These are phyloP conservation scores for Drosophila takahashii DNA, from an alignment of 1,140 invertebrate genomes.

Conservation along the genomic window DNA sequence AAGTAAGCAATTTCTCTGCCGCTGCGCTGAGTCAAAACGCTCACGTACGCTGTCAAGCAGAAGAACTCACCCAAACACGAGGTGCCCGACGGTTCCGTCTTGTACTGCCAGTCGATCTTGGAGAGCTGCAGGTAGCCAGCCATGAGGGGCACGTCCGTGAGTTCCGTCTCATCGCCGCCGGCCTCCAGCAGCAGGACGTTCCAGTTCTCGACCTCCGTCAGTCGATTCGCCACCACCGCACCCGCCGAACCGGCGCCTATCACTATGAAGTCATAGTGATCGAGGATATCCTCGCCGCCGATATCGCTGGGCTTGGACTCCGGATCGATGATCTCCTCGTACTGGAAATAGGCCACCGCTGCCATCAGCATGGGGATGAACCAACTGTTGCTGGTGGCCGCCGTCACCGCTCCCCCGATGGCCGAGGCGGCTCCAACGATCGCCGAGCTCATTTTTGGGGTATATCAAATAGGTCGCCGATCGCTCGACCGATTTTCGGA, in stretches of 20 bases:
- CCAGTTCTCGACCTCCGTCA: conserved; percentile 92
- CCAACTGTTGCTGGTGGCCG: conserved; percentile 87
- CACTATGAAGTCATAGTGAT: conserved; percentile 93
- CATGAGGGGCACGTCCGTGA: conserved; percentile 94
- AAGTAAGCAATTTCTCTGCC: too few species aligned
- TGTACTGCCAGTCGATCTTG: conserved; percentile 96
- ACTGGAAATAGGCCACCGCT: conserved; percentile 93
- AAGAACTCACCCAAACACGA: conserved; percentile 90
- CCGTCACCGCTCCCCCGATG: conserved; percentile 86
- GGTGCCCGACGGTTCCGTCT: conserved; percentile 93
- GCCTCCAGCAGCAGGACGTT: conserved; percentile 95
- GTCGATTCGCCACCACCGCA: conserved; percentile 94
- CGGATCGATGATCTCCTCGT: conserved; percentile 90
- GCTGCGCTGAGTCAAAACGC: too few species aligned
- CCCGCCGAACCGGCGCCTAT: conserved; percentile 98
- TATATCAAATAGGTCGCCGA: conserved; percentile 1
- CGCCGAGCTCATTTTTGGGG: conserved; percentile 75
- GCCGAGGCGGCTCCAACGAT: conserved; percentile 86
- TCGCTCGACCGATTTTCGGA: conserved; percentile 16
- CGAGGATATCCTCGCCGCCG: conserved; percentile 87
- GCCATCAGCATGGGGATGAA: conserved; percentile 92
- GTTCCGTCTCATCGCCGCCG: conserved; percentile 95
- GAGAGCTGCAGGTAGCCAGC: conserved; percentile 95
- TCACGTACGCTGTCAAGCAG: too few species aligned
- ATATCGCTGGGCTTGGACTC: conserved; percentile 90